Evolutionary conservation across 1,140 invertebrate genomes (phyloP).

Genomic region (Agrilus planipennis): DNA sequence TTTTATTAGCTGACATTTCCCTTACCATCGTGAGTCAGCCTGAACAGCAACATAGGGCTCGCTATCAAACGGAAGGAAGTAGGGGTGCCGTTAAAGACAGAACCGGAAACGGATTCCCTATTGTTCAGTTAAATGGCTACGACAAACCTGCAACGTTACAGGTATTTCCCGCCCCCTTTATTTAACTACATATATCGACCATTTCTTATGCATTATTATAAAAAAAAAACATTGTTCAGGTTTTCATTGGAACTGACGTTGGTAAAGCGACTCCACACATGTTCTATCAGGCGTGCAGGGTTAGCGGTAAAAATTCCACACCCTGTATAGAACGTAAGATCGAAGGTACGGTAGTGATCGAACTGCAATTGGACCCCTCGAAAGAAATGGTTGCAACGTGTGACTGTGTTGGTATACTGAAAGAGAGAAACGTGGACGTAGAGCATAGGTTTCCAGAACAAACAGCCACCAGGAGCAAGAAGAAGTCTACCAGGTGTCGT

Average conservation of each 20-base stretch:
- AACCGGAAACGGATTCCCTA: constrained; percentile 84
- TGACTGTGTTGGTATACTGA: constrained; percentile 76
- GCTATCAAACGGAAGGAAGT: constrained; percentile 91
- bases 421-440: constrained; percentile 93
- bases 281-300: constrained; percentile 91
- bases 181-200: not conserved
- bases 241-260: constrained; percentile 88
- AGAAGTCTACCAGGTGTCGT: constrained; percentile 88
- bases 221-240: constrained; percentile 39
- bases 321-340: constrained; percentile 78
- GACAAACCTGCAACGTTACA: constrained; percentile 74
- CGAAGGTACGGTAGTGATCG: constrained; percentile 88
- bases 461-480: constrained; percentile 62
- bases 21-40: constrained; percentile 83
- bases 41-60: constrained; percentile 88
- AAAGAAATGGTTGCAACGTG: constrained; percentile 86
- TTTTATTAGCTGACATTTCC: constrained; percentile 48
- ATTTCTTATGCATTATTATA: not conserved
- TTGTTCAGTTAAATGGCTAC: constrained; percentile 81
- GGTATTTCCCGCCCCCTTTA: constrained; percentile 35
- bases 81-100: constrained; percentile 92
- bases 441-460: constrained; percentile 82
- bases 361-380: constrained; percentile 76
- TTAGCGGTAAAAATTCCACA: constrained; percentile 92
- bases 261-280: constrained; percentile 80